phyloP scores from a whole-genome alignment of 2,888 invertebrate species.

The Girardia tigrina region DNA sequence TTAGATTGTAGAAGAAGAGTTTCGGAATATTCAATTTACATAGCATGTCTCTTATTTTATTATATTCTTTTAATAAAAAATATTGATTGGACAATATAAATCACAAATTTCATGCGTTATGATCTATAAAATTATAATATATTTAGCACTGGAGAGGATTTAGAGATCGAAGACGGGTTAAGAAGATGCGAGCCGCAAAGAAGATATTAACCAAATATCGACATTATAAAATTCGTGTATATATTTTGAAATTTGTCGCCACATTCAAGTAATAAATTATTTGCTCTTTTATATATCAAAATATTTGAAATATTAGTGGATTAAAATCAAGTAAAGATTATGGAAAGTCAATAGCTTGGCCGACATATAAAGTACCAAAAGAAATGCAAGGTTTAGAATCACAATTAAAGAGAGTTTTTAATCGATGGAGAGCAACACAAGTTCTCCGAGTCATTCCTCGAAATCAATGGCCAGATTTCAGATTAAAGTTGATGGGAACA shows the following conservation, averaged over 20 bases:
- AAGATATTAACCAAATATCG: conserved; percentile 68
- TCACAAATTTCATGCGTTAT: too few relatives aligned
- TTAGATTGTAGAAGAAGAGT: too few relatives aligned
- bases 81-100: too few relatives aligned
- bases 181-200: conserved; percentile 70
- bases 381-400: conserved; percentile 57
- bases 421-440: conserved; percentile 71
- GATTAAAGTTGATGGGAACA: conserved; percentile 61
- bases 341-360: conserved; percentile 70
- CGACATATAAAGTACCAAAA: conserved; percentile 58
- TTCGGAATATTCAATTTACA: too few relatives aligned
- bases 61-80: too few relatives aligned
- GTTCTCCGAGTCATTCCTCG: conserved; percentile 66
- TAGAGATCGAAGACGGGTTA: conserved; percentile 64
- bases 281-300: neutral
- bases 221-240: conserved; percentile 62
- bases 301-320: neutral
- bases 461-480: conserved; percentile 73
- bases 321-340: conserved; percentile 55
- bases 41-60: too few relatives aligned
- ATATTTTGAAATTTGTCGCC: conserved; percentile 58
- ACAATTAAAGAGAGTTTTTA: conserved; percentile 44
- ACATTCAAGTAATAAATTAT: conserved; percentile 55
- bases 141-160: conserved; percentile 64
- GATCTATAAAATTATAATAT: neutral